A percentile compares a stretch with the other conserved stretches of the same genome.
Evolutionary conservation across 2,888 invertebrate genomes (phyloP).

Genomic region (Anticlea derivata): DNA sequence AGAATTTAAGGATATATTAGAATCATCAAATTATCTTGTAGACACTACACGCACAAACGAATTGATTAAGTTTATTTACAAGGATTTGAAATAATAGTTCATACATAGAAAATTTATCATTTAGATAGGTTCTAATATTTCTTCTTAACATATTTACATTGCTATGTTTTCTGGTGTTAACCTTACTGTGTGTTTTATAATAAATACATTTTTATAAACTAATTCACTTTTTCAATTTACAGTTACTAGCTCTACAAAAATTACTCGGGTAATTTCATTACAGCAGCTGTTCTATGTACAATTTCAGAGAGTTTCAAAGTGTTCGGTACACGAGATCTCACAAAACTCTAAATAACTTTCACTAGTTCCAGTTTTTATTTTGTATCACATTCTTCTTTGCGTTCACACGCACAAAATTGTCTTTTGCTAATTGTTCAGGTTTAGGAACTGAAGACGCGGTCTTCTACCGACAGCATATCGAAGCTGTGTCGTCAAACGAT

Average conservation of each 20-base stretch:
- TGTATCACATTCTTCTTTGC: slow-evolving; percentile 54
- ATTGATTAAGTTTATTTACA: slow-evolving; percentile 61
- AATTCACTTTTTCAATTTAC: slow-evolving; percentile 68
- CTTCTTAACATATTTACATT: slow-evolving; percentile 77
- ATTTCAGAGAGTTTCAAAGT: slow-evolving; percentile 55
- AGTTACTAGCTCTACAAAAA: slow-evolving; percentile 75
- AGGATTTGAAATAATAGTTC: slow-evolving; percentile 62
- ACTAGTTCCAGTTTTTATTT: slow-evolving; percentile 49
- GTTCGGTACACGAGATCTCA: slow-evolving; percentile 56
- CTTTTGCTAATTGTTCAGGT: slow-evolving; percentile 60
- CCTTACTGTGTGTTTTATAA: slow-evolving; percentile 83
- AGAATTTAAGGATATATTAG: slow-evolving; percentile 23
- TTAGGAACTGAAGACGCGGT: slow-evolving; percentile 83
- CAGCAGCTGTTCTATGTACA: slow-evolving; percentile 63
- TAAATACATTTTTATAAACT: slow-evolving; percentile 79
- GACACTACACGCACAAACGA: slow-evolving; percentile 30
- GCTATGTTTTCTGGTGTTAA: slow-evolving; percentile 81
- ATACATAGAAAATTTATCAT: slow-evolving; percentile 66
- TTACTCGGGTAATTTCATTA: slow-evolving; percentile 65
- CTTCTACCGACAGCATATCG: slow-evolving; percentile 82
- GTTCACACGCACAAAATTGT: slow-evolving; percentile 53
- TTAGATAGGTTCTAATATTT: slow-evolving; percentile 55
- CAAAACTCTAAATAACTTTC: slow-evolving; percentile 55
- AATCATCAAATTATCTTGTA: slow-evolving; percentile 27
- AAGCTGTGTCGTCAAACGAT: slow-evolving; percentile 87